Evolutionary conservation across 2,113 vertebrate species (phyloP).

Genomic region (Pteronura brasiliensis): DNA sequence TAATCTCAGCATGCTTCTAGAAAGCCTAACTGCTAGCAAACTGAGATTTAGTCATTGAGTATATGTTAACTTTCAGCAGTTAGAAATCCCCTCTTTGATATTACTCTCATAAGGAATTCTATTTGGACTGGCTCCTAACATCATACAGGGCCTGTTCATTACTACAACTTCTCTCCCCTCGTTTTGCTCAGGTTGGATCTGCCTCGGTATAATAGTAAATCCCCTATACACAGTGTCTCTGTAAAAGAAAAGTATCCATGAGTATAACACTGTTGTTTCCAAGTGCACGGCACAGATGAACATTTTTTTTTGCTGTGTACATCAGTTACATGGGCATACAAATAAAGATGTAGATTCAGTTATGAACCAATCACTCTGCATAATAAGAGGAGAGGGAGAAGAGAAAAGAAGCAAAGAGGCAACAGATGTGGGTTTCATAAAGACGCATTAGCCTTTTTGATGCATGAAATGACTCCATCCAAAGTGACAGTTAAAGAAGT

Average conservation of each 20-base stretch:
- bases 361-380: not conserved
- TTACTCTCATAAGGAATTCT: not conserved
- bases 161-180: not conserved
- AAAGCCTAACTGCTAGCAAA: not conserved
- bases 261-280: not conserved
- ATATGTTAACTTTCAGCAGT: not conserved
- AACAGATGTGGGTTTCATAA: not conserved
- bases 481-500: not conserved
- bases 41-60: not conserved
- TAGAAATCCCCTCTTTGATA: not conserved
- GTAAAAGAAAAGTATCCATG: not conserved
- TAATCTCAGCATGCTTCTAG: not conserved
- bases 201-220: not conserved
- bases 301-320: not conserved
- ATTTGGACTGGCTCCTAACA: not conserved
- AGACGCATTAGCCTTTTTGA: not conserved
- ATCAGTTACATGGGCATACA: not conserved
- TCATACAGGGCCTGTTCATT: not conserved
- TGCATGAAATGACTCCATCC: not conserved
- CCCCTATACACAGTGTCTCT: not conserved
- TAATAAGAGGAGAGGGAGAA: not conserved
- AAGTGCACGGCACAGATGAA: not conserved
- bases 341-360: not conserved
- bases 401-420: not conserved
- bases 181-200: not conserved